Base-by-base conservation (phyloP, 2,113 vertebrate species). In the Lota lota region DNA sequence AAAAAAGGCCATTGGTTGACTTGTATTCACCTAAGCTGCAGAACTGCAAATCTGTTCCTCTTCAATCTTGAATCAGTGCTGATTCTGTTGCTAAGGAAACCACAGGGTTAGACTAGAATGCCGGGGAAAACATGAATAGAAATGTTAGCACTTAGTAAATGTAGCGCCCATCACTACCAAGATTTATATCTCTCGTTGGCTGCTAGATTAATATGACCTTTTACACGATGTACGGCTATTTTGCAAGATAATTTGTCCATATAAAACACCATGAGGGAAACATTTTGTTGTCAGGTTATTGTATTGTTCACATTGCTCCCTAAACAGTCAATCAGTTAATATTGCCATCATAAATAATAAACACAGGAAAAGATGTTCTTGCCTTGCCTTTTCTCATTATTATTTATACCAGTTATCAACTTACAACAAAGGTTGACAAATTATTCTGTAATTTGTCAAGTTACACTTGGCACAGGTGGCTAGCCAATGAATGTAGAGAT, bases 81-180 rank as follows among this genome's bases (percentile, higher is more conserved):
- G 87, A 88, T 86, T 81, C 90, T 90, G 92, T 92, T 92, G 92
- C 92, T 91, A 90, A 90, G 92, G 72, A 92, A 47, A 93, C 90
- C 80, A 65, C 84, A 66, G 77, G 86, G 81, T 85, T 86, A 82
- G 74, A 82, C 77, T 73, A 80, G 82, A 87, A 85, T 72, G 69
- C 61, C 66, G 76, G 79, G 76, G 80, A 83, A 82, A 72, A 72
- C 83, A 70, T 81, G 84, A 87, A 78, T 76, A 86, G 76, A 89
- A 87, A 86, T 80, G 59, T 77, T 61, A 79, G 68, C 72, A 68
- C 75, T 72, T 67, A 72, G 68, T 68, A 81, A 83, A 83, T 74
- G 67, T 80, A 87, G 76, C 69, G 40, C 47, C 67, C 60, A 61
- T 81, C 66, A 11, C 67, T 69, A 51, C 56, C 58, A 19, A 61